Conservation (phyloP, 2,797 vertebrate species). For the Australoheros facetus region DNA sequence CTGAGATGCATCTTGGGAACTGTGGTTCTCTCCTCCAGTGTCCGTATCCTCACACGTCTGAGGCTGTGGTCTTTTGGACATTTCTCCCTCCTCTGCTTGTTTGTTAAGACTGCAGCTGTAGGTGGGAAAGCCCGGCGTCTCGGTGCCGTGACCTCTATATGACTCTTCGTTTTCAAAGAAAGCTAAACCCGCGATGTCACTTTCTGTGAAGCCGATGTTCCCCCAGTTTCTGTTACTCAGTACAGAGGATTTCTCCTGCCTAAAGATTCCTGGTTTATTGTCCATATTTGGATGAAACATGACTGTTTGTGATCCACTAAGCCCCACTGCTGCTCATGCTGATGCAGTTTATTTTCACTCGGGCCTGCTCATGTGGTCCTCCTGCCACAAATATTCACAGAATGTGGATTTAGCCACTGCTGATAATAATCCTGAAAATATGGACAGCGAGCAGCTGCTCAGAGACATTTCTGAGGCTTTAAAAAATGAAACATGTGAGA, state of each 20-base stretch:
- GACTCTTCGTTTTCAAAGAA: neutral
- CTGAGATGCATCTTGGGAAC: neutral
- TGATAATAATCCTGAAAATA: neutral
- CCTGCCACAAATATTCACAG: neutral
- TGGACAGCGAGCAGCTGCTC: neutral
- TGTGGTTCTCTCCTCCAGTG: neutral
- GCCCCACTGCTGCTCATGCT: neutral
- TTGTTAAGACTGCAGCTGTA: neutral
- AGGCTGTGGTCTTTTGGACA: neutral
- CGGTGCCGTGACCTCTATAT: neutral
- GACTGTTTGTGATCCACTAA: neutral
- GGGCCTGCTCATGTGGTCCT: accelerated
- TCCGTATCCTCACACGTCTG: neutral
- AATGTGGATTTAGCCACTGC: neutral
- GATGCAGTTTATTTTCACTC: neutral
- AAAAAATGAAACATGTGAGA: neutral
- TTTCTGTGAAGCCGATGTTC: neutral
- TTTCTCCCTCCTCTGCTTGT: neutral
- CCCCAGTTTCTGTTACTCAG: neutral
- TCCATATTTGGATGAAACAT: neutral
- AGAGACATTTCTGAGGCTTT: neutral
- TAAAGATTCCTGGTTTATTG: neutral
- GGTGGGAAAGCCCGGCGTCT: neutral
- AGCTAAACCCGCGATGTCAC: neutral
- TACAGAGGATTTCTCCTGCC: neutral